Evolutionary conservation across 2,113 vertebrate species (phyloP), one percentile per base, ranked within the genome.

Genomic region (Salvator merianae): DNA sequence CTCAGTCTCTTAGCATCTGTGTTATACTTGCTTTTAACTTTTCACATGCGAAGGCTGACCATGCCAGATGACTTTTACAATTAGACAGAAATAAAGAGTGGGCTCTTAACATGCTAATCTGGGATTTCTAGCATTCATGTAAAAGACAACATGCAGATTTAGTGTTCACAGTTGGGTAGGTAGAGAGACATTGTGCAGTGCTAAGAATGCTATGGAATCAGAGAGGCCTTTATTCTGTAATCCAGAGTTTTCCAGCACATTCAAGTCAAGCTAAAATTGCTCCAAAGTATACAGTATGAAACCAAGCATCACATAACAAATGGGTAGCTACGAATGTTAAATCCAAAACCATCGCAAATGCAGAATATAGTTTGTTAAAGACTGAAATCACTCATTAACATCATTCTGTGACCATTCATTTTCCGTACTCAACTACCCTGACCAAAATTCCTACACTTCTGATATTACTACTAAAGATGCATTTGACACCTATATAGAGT

Each of bases 361-460:
- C n/a, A 69, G 66, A 9, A n/a, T 14, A 34, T 71, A 12, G 53
- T 18, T 55, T 55, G 10, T 55, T 55, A 55, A 50, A 55, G 53
- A 71, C 34, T 71, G 18, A 38, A 38, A 34, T 26, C 18, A 20
- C 36, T 34, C 38, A 71, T 71, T 71, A 38, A 71, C n/a, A 69
- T 69, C 6, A 38, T 38, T 63, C 77, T 86, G 72, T 20, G 84
- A 74, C 80, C 40, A 32, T 14, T 65, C 10, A 1, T 38, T 24
- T 55, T 12, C 16, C 53, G 6, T 5, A 50, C 4, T 86, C 92
- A 84, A 62, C 83, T 82, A 87, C 79, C 79, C 84, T 87, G 89
- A 14, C 83, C 40, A 87, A 59, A 79, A 85, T 82, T 84, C 76
- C 69, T 70, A 5, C 34, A 36, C 34, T 34, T 38, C 36, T 40